A percentile compares a stretch with the other conserved stretches of the same genome.
These are phyloP conservation scores for Podarcis muralis DNA, from an alignment of 2,113 vertebrate genomes.

Conservation along the genomic window DNA sequence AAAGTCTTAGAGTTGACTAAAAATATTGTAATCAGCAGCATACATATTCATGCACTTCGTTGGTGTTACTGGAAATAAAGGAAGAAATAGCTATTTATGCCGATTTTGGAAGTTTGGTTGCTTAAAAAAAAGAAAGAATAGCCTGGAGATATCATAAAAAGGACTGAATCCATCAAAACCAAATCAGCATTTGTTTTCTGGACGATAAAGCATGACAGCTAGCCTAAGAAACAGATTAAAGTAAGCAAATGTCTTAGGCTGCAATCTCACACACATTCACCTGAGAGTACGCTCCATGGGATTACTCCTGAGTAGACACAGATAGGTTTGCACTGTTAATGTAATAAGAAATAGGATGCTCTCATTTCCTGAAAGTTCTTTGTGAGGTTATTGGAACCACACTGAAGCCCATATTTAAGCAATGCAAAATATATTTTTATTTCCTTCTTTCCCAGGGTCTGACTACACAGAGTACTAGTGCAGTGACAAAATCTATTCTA, in stretches of 20 bases:
- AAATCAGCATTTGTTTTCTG: constrained; percentile 36
- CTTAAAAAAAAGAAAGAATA: background rate
- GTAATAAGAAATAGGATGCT: constrained; percentile 16
- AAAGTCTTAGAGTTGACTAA: background rate
- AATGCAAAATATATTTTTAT: background rate
- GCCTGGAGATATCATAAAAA: constrained; percentile 49
- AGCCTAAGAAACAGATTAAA: constrained; percentile 49
- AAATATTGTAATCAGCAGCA: background rate
- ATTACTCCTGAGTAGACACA: background rate
- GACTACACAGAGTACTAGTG: background rate
- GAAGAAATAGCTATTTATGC: constrained; percentile 48
- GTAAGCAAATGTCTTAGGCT: constrained; percentile 42
- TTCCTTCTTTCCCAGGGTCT: background rate
- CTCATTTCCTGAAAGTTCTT: background rate
- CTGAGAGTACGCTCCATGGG: background rate
- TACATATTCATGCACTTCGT: constrained; percentile 34
- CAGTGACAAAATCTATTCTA: background rate
- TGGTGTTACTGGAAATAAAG: constrained; percentile 19
- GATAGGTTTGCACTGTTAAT: background rate
- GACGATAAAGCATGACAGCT: constrained; percentile 54
- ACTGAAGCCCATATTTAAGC: background rate
- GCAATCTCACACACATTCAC: background rate
- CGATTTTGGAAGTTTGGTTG: constrained; percentile 14
- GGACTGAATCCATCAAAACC: constrained; percentile 43
- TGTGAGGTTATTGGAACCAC: background rate